These are phyloP conservation scores for Nephrotoma flavescens DNA, from an alignment of 2,888 invertebrate genomes.

Conservation along the genomic window DNA sequence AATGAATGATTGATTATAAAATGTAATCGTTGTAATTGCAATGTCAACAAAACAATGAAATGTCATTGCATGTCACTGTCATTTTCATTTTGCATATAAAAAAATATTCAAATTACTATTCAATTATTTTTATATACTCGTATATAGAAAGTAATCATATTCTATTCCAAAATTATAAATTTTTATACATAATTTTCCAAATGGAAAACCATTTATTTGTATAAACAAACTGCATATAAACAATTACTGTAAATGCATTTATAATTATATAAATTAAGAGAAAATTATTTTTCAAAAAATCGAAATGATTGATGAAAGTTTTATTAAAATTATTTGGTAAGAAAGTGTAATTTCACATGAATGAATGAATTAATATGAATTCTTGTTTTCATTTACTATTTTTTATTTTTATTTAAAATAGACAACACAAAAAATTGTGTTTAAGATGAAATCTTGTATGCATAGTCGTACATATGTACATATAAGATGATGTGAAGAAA, in stretches of 20 bases:
- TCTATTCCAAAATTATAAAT: background rate
- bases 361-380: background rate
- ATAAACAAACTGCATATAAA: background rate
- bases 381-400: background rate
- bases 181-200: background rate
- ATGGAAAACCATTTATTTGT: background rate
- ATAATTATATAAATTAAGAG: background rate
- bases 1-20: background rate
- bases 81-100: background rate
- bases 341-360: background rate
- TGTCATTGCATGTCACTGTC: background rate
- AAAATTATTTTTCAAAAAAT: background rate
- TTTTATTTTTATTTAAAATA: background rate
- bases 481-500: background rate
- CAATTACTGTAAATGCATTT: background rate
- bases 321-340: background rate
- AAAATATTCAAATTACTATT: background rate
- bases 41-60: background rate
- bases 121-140: background rate
- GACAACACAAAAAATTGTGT: background rate
- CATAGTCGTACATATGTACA: background rate
- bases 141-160: background rate
- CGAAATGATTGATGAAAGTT: background rate
- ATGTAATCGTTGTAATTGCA: background rate
- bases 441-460: background rate